phyloP scores from a whole-genome alignment of 2,113 vertebrate species.

The Campylorhamphus procurvoides region DNA sequence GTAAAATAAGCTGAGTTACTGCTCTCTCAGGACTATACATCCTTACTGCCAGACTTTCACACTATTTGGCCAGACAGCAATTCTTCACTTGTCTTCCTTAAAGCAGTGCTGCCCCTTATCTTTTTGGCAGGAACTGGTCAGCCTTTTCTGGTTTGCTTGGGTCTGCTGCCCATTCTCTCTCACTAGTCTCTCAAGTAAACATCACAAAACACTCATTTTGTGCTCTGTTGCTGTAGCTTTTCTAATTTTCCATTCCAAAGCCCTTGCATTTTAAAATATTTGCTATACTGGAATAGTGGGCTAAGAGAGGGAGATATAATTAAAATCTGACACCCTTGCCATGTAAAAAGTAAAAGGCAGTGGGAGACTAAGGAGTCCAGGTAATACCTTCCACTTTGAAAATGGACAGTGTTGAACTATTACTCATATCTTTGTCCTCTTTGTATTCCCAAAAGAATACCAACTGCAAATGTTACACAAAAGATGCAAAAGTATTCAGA shows the following conservation, averaged over 20 bases:
- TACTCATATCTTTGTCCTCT: not conserved
- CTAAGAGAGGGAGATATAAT: not conserved
- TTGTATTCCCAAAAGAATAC: not conserved
- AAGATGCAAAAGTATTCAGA: not conserved
- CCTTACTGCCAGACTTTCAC: not conserved
- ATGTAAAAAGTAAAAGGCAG: not conserved
- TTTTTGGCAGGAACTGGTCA: not conserved
- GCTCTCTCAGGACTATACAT: not conserved
- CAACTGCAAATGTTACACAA: not conserved
- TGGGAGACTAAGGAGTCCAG: not conserved
- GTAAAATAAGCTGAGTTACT: constrained; percentile 6
- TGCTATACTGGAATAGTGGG: not conserved
- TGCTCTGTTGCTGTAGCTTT: not conserved
- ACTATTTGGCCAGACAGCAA: not conserved
- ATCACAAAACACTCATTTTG: not conserved
- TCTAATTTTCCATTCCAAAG: not conserved
- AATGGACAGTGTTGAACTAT: not conserved
- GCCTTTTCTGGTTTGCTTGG: not conserved
- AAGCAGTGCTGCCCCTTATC: not conserved
- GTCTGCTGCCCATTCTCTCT: not conserved
- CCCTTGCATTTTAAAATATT: not conserved
- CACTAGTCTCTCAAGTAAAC: not conserved
- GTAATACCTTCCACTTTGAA: not conserved
- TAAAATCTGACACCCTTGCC: not conserved
- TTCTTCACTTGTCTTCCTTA: not conserved